Evolutionary conservation across 2,113 vertebrate species (phyloP).

Genomic region (Oncorhynchus kisutch): DNA sequence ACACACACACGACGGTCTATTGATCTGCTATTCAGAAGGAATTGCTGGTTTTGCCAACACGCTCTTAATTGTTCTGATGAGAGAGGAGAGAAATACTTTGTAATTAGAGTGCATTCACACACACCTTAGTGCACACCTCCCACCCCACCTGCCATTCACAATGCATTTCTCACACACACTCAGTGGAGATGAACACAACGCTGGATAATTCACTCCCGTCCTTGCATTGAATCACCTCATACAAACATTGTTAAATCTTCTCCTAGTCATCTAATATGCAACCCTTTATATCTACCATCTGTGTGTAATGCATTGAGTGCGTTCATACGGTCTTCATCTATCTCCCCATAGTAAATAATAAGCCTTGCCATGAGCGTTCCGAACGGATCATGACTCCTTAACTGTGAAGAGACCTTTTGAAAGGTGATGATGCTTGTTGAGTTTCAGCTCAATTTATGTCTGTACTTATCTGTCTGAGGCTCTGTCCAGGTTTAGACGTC

Average conservation of each 20-base stretch:
- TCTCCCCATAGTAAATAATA: too few relatives aligned
- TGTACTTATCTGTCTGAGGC: background rate
- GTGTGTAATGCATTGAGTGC: too few relatives aligned
- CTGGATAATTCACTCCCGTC: background rate
- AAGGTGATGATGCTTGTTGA: background rate
- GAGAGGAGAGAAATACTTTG: background rate
- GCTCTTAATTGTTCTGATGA: background rate
- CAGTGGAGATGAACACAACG: background rate
- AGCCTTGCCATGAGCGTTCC: too few relatives aligned
- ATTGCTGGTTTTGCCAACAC: background rate
- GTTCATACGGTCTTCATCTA: too few relatives aligned
- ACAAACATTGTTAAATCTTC: background rate
- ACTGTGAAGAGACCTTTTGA: background rate
- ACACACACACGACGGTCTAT: background rate
- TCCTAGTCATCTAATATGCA: background rate
- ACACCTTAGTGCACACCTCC: background rate
- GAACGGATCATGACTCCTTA: too few relatives aligned
- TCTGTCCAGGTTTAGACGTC: background rate
- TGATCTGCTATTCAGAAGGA: background rate
- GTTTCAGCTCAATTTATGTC: background rate
- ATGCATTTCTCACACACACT: too few relatives aligned
- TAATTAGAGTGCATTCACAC: background rate
- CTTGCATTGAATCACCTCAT: background rate
- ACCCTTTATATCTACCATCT: background rate
- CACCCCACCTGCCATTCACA: background rate